phyloP scores from a whole-genome alignment of 1,140 invertebrate genomes.

The Chironomus tepperi region DNA sequence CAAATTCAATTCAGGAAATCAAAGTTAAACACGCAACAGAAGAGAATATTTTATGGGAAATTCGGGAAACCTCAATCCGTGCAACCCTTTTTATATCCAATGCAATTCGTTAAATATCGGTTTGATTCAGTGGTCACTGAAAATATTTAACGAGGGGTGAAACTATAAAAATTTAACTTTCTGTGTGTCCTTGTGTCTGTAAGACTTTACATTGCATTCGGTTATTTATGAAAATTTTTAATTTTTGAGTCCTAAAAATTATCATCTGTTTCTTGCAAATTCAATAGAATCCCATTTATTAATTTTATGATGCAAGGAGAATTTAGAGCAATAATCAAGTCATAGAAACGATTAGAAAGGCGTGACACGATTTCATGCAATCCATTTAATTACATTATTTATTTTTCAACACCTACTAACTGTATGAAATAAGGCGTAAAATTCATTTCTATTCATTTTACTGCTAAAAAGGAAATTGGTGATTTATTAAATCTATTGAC shows the following conservation, averaged over 20 bases:
- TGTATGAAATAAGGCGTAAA: conserved; percentile 6
- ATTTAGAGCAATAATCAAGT: no score
- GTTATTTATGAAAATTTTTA: no score
- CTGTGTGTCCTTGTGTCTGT: no score
- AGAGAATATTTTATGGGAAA: background rate
- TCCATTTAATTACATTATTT: conserved; percentile 23
- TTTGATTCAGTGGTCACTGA: background rate
- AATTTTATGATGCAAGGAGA: no score
- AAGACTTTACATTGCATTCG: no score
- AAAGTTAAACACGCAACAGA: background rate
- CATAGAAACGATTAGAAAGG: background rate
- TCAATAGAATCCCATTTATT: no score
- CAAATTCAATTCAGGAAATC: conserved; percentile 17
- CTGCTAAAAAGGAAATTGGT: conserved; percentile 15
- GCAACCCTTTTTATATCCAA: background rate
- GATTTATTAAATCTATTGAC: background rate
- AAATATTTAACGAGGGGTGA: no score
- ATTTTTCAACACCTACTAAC: background rate
- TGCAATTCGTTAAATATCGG: background rate
- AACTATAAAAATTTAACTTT: no score
- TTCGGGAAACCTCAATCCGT: no score
- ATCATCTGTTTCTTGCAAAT: no score
- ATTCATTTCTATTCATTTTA: background rate
- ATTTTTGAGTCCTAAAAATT: no score
- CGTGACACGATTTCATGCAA: conserved; percentile 7